A percentile compares a stretch with the other conserved stretches of the same genome.
These are phyloP conservation scores for Leptodactylus fuscus DNA, from an alignment of 2,113 vertebrate genomes.

Conservation along the genomic window DNA sequence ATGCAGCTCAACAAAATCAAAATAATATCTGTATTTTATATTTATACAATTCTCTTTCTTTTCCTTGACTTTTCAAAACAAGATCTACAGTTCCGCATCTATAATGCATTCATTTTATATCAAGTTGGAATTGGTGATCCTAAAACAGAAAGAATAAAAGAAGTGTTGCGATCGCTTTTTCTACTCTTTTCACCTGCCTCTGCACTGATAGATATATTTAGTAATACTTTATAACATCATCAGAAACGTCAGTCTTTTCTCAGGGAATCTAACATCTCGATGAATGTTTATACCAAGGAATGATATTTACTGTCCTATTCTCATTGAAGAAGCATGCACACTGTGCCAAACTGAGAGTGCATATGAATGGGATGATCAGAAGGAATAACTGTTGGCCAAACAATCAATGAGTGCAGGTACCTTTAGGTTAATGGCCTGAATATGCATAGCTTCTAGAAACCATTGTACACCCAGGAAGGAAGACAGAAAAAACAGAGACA, in stretches of 20 bases:
- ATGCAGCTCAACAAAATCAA: neutral
- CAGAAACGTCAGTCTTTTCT: neutral
- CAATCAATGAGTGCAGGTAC: too few species aligned
- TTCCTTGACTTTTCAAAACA: neutral
- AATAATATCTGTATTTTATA: neutral
- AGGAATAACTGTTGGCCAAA: too few species aligned
- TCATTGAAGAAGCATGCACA: too few species aligned
- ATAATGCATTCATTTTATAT: neutral
- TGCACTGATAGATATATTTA: neutral
- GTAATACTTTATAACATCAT: neutral
- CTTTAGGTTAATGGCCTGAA: too few species aligned
- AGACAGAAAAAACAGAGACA: too few species aligned
- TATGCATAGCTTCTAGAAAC: too few species aligned
- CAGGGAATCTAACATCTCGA: neutral
- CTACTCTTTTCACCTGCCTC: neutral
- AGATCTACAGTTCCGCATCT: neutral
- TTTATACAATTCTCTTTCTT: neutral
- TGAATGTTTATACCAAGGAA: neutral
- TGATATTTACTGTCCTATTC: too few species aligned
- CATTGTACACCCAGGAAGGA: too few species aligned
- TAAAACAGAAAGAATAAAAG: neutral
- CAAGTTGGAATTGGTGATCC: neutral
- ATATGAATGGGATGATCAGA: too few species aligned
- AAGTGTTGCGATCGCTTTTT: neutral
- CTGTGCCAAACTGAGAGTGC: too few species aligned